A percentile compares a stretch with the other conserved stretches of the same genome.
Evolutionary conservation across 2,113 vertebrate species (phyloP).

Genomic region (Chaenocephalus aceratus): DNA sequence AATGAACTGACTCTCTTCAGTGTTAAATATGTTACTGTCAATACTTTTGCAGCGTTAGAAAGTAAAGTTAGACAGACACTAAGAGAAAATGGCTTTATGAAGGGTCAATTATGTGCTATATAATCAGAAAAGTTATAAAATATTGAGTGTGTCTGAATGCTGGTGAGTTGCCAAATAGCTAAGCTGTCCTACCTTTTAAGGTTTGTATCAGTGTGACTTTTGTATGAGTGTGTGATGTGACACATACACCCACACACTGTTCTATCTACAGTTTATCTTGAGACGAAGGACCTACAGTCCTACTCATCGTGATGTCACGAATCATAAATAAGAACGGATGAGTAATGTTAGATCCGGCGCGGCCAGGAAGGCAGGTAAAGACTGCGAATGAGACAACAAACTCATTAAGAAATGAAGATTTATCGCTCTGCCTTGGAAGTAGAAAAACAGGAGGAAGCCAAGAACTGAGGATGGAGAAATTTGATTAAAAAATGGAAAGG

Average conservation of each 20-base stretch:
- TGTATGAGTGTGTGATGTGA: slow-evolving; percentile 34
- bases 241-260: slow-evolving; percentile 46
- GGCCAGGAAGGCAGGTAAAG: slow-evolving; percentile 47
- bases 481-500: slow-evolving; percentile 60
- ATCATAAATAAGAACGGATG: slow-evolving; percentile 33
- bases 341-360: slow-evolving; percentile 34
- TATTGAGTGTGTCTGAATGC: background rate
- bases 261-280: slow-evolving; percentile 49
- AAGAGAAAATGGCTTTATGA: background rate
- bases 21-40: background rate
- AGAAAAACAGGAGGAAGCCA: slow-evolving; percentile 53
- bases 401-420: slow-evolving; percentile 60
- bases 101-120: slow-evolving; percentile 25
- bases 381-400: slow-evolving; percentile 44
- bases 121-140: slow-evolving; percentile 57
- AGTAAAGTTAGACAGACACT: slow-evolving; percentile 17
- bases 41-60: background rate
- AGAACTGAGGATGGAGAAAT: slow-evolving; percentile 56
- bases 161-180: slow-evolving; percentile 26
- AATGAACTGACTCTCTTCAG: too few species aligned
- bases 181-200: slow-evolving; percentile 7
- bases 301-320: slow-evolving; percentile 36
- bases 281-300: slow-evolving; percentile 36
- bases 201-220: slow-evolving; percentile 46
- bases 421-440: slow-evolving; percentile 37